Percentiles rank a stretch among this genome's conserved stretches.
phyloP scores from a whole-genome alignment of 2,888 invertebrate species.

The Pterostichus madidus region DNA sequence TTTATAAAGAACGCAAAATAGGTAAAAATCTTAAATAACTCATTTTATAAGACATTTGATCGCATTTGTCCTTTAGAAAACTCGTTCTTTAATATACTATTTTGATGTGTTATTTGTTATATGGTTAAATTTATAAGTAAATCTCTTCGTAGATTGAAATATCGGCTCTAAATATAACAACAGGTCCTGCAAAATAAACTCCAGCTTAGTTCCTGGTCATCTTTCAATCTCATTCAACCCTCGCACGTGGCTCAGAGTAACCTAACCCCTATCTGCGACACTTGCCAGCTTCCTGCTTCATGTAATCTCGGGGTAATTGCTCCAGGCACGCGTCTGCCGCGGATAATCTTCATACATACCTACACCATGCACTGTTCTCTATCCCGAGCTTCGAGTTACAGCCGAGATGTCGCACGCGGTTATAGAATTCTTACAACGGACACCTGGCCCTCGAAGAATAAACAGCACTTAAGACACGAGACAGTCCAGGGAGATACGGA shows the following conservation, averaged over 20 bases:
- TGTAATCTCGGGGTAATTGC: conserved; percentile 32
- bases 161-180: neutral
- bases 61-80: no score
- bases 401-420: conserved; percentile 8
- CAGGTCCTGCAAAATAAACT: neutral
- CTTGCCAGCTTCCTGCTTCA: neutral
- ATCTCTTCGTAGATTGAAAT: no score
- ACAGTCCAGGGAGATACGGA: neutral
- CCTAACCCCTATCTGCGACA: neutral
- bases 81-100: no score
- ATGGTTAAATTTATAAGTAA: no score
- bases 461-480: neutral
- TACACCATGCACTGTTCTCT: neutral
- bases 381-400: neutral
- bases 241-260: conserved; percentile 5
- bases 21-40: no score
- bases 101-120: no score
- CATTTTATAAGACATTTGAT: no score
- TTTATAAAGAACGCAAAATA: no score
- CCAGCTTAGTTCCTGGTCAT: neutral
- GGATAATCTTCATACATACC: conserved; percentile 31
- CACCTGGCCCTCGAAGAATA: conserved; percentile 19
- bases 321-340: conserved; percentile 19
- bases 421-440: conserved; percentile 1
- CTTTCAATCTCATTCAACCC: neutral